Conservation (phyloP, 2,113 vertebrate genomes). For the Mus pahari region DNA sequence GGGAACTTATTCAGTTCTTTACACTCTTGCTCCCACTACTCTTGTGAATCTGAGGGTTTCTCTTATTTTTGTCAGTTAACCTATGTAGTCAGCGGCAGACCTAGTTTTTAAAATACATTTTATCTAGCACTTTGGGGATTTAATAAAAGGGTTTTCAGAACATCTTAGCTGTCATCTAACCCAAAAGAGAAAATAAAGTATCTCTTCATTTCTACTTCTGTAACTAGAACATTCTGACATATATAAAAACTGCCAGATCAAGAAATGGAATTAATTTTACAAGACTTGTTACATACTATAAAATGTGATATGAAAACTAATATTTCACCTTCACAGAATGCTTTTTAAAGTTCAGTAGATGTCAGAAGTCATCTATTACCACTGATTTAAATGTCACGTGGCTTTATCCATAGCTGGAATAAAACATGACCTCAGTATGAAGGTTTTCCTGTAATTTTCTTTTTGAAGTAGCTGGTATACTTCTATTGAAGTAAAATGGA, state of each 20-base stretch:
- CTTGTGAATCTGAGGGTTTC: background rate
- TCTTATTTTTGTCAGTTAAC: background rate
- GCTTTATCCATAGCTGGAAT: constrained; percentile 12
- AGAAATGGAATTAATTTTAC: background rate
- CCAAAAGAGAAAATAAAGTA: background rate
- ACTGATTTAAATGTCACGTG: background rate
- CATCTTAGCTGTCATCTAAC: constrained; percentile 8
- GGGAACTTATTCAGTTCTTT: background rate
- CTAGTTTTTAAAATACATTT: background rate
- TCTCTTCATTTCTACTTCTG: constrained; percentile 32
- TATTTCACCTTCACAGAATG: background rate
- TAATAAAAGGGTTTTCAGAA: background rate
- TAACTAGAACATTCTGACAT: constrained; percentile 14
- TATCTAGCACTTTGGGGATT: background rate
- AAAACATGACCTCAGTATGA: background rate
- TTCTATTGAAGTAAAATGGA: background rate
- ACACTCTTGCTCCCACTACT: constrained; percentile 4
- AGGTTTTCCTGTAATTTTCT: background rate
- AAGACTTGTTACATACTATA: background rate
- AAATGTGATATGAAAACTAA: constrained; percentile 19
- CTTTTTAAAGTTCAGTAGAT: background rate
- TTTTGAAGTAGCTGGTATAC: background rate
- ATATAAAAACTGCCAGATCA: constrained; percentile 28
- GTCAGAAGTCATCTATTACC: background rate
- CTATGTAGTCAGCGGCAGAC: background rate